Conservation (phyloP, 2,888 invertebrate genomes). For the Drosophila recens region DNA sequence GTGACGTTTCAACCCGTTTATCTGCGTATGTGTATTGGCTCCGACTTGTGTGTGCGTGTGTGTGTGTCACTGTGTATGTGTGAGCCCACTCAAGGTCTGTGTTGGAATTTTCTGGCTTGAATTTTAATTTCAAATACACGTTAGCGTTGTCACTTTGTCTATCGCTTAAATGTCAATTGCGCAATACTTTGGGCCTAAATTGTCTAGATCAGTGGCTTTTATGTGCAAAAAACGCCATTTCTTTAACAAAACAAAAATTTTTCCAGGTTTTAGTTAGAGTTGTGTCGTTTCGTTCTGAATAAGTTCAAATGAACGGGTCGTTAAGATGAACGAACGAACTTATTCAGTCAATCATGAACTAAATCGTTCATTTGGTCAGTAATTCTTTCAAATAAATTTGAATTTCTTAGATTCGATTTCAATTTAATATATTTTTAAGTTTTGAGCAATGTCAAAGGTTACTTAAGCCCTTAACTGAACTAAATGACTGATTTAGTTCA, state of each 20-base stretch:
- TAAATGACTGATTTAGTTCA: too few relatives aligned
- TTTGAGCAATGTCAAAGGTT: too few relatives aligned
- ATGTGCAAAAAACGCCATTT: conserved; percentile 60
- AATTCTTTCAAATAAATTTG: too few relatives aligned
- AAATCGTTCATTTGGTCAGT: too few relatives aligned
- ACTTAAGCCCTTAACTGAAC: too few relatives aligned
- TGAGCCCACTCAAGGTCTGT: conserved; percentile 75
- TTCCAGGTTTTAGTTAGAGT: conserved; percentile 41
- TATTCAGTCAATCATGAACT: too few relatives aligned
- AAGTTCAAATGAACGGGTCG: too few relatives aligned
- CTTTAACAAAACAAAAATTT: conserved; percentile 74
- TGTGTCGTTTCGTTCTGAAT: too few relatives aligned
- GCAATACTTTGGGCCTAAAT: conserved; percentile 24
- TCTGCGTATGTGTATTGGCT: conserved; percentile 40
- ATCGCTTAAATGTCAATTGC: conserved; percentile 23
- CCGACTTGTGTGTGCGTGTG: conserved; percentile 15
- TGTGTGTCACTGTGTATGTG: conserved; percentile 35
- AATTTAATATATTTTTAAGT: too few relatives aligned
- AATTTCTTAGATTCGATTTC: too few relatives aligned
- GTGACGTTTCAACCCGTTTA: conserved; percentile 67
- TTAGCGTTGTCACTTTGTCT: conserved; percentile 12
- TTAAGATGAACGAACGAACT: too few relatives aligned
- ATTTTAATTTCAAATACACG: conserved; percentile 15
- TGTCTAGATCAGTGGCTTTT: conserved; percentile 34
- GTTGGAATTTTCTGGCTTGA: conserved; percentile 68